phyloP scores from a whole-genome alignment of 2,797 vertebrate species.

The Melopsittacus undulatus region DNA sequence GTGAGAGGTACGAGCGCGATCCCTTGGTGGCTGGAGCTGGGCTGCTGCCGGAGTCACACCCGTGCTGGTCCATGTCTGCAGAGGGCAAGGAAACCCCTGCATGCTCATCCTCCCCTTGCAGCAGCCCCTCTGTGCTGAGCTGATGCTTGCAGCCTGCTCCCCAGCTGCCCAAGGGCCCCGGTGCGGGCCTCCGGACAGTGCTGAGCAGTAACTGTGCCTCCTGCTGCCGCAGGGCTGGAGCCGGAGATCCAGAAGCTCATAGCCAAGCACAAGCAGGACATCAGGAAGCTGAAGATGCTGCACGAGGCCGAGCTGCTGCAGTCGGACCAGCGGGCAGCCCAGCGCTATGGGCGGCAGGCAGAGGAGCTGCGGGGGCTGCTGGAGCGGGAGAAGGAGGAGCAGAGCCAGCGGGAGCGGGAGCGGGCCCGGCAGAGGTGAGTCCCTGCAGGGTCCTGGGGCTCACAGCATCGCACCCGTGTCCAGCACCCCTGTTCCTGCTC shows the following conservation, averaged over 20 bases:
- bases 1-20: slow-evolving; percentile 83
- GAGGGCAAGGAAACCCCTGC: not conserved
- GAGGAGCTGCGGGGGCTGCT: slow-evolving; percentile 87
- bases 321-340: slow-evolving; percentile 84
- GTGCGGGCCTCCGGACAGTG: not conserved
- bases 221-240: slow-evolving; percentile 83
- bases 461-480: rapidly evolving
- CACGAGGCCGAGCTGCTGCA: slow-evolving; percentile 91
- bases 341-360: slow-evolving; percentile 80
- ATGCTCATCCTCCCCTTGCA: rapidly evolving
- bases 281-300: slow-evolving; percentile 84
- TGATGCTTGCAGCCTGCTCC: rapidly evolving
- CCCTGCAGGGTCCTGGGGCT: rapidly evolving
- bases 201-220: rapidly evolving
- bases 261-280: slow-evolving; percentile 90
- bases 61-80: rapidly evolving
- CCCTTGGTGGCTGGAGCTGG: rapidly evolving
- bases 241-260: slow-evolving; percentile 96
- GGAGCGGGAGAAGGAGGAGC: slow-evolving; percentile 85
- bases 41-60: rapidly evolving
- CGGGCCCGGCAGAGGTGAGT: slow-evolving; percentile 83
- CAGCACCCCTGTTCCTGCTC: rapidly evolving
- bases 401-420: slow-evolving; percentile 86
- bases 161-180: rapidly evolving
- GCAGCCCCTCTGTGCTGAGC: not conserved